These are phyloP conservation scores for Habropoda laboriosa DNA, from an alignment of 1,140 invertebrate genomes.

Conservation along the genomic window DNA sequence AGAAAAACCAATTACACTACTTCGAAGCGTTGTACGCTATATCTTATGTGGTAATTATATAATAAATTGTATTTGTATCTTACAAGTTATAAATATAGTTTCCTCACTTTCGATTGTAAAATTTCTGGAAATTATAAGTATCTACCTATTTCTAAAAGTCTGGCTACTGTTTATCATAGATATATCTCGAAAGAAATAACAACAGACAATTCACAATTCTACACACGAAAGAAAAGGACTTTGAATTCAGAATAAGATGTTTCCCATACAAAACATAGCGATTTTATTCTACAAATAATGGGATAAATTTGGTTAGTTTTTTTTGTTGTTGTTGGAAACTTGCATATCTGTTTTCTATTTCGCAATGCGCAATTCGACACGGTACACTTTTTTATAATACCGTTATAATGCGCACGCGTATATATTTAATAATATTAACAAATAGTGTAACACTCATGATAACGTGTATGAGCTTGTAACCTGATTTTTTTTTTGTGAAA, in stretches of 20 bases:
- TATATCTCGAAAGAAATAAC: conserved; percentile 56
- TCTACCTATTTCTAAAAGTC: conserved; percentile 63
- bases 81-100: conserved; percentile 71
- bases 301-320: conserved; percentile 74
- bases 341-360: conserved; percentile 67
- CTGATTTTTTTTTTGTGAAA: conserved; percentile 64
- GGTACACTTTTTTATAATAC: conserved; percentile 54
- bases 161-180: conserved; percentile 46
- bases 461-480: conserved; percentile 68
- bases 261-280: conserved; percentile 82
- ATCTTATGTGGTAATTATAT: conserved; percentile 58
- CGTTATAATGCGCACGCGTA: conserved; percentile 61
- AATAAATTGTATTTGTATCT: conserved; percentile 64
- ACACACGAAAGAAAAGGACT: conserved; percentile 62
- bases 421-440: conserved; percentile 72
- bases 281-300: conserved; percentile 82
- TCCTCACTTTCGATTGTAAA: conserved; percentile 65
- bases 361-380: conserved; percentile 60
- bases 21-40: conserved; percentile 55
- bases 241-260: conserved; percentile 63
- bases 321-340: conserved; percentile 65
- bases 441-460: conserved; percentile 75
- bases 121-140: conserved; percentile 62
- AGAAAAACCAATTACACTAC: conserved; percentile 54
- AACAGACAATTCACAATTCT: conserved; percentile 49